Conservation (phyloP, 2,888 invertebrate genomes). For the Tachina fera region DNA sequence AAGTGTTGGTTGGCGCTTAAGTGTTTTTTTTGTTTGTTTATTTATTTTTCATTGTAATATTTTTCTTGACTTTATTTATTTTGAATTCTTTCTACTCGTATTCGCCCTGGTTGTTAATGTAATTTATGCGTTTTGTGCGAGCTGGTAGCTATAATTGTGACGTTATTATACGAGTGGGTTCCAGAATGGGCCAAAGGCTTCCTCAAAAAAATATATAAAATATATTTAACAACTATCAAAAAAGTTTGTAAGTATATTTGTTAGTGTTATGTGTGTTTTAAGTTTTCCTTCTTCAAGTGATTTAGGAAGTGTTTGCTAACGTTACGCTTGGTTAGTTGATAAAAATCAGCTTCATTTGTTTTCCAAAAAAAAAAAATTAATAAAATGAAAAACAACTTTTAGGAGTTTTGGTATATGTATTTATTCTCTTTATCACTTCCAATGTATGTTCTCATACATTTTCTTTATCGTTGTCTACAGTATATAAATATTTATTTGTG, state of each 20-base stretch:
- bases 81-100: slow-evolving; percentile 38
- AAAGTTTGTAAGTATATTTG: slow-evolving; percentile 5
- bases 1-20: slow-evolving; percentile 72
- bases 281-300: slow-evolving; percentile 74
- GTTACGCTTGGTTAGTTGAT: slow-evolving; percentile 82
- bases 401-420: slow-evolving; percentile 4
- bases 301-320: slow-evolving; percentile 81
- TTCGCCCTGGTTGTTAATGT: slow-evolving; percentile 57
- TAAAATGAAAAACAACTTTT: not conserved
- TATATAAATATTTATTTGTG: slow-evolving; percentile 54
- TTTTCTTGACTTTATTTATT: slow-evolving; percentile 58
- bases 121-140: slow-evolving; percentile 67
- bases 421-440: slow-evolving; percentile 22
- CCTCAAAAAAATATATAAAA: slow-evolving; percentile 19
- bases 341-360: slow-evolving; percentile 77
- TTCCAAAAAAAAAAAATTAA: not conserved
- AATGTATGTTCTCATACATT: slow-evolving; percentile 31
- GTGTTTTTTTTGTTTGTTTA: slow-evolving; percentile 56
- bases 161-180: slow-evolving; percentile 55
- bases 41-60: slow-evolving; percentile 34
- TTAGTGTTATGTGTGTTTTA: slow-evolving; percentile 17
- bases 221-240: slow-evolving; percentile 51
- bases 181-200: slow-evolving; percentile 25
- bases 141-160: slow-evolving; percentile 48
- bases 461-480: slow-evolving; percentile 6